Conservation (phyloP, 2,888 invertebrate species). For the Oscheius sp. region DNA sequence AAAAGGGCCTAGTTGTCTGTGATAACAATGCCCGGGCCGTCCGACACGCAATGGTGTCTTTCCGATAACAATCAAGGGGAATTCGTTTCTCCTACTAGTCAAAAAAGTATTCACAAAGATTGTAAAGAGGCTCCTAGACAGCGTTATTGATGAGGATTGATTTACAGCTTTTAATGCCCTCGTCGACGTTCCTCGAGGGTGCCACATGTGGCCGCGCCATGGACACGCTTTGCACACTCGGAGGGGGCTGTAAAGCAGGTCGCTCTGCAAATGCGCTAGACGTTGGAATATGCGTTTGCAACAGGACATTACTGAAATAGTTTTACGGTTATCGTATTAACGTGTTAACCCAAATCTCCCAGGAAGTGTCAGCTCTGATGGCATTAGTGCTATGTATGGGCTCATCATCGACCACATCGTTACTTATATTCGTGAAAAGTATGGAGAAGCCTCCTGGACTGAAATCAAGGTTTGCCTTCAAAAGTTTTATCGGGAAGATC, state of each 20-base stretch:
- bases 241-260: slow-evolving; percentile 30
- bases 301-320: not conserved
- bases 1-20: slow-evolving; percentile 1
- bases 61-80: slow-evolving; percentile 21
- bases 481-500: slow-evolving; percentile 6
- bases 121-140: not conserved
- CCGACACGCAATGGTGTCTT: slow-evolving; percentile 17
- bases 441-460: slow-evolving; percentile 90
- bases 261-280: slow-evolving; percentile 4
- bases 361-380: slow-evolving; percentile 2
- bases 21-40: slow-evolving; percentile 21
- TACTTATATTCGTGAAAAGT: slow-evolving; percentile 90
- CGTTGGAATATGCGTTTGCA: not conserved
- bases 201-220: slow-evolving; percentile 30
- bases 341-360: slow-evolving; percentile 6
- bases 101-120: not conserved
- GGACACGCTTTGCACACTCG: slow-evolving; percentile 27
- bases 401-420: slow-evolving; percentile 91
- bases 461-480: slow-evolving; percentile 58
- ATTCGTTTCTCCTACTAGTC: not conserved
- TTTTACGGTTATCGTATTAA: not conserved
- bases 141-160: slow-evolving; percentile 24
- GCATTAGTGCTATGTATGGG: slow-evolving; percentile 85
- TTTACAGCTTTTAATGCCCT: slow-evolving; percentile 20
- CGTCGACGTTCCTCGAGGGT: slow-evolving; percentile 19